These are phyloP conservation scores for Myotis myotis DNA, from an alignment of 2,797 vertebrate species.

Conservation along the genomic window DNA sequence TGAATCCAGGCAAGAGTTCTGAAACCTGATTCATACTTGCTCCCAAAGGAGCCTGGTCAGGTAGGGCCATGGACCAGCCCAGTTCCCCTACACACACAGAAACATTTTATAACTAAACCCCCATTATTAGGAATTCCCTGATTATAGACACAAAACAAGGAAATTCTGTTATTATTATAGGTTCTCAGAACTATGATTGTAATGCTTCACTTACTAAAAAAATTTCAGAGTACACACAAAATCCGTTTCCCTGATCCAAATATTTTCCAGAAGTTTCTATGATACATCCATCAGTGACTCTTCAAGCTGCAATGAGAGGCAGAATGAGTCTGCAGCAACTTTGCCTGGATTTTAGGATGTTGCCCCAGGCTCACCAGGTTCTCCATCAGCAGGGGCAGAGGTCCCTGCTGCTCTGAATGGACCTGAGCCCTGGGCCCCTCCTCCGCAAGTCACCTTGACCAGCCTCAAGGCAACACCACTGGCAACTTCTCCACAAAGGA, in stretches of 20 bases:
- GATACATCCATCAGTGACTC: neutral
- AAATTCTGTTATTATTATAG: neutral
- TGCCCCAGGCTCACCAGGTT: neutral
- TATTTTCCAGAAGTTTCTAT: constrained; percentile 8
- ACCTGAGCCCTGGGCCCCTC: neutral
- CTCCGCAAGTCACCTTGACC: neutral
- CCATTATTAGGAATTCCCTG: neutral
- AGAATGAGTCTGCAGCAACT: neutral
- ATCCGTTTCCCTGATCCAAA: neutral
- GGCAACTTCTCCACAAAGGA: neutral
- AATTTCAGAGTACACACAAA: neutral
- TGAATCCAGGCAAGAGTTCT: neutral
- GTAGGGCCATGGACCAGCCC: neutral
- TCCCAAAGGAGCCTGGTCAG: neutral
- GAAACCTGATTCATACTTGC: neutral
- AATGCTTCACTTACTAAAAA: neutral
- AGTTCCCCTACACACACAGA: neutral
- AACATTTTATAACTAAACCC: neutral
- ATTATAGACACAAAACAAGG: neutral
- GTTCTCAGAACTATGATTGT: neutral
- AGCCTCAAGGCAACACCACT: neutral
- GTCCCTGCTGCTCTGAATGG: neutral
- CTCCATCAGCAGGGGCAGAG: neutral
- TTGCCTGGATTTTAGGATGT: neutral
- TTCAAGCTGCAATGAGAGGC: neutral